Evolutionary conservation across 1,140 invertebrate species (phyloP), one percentile per base, ranked within the genome.

Genomic region (Gonioctena quinquepunctata): DNA sequence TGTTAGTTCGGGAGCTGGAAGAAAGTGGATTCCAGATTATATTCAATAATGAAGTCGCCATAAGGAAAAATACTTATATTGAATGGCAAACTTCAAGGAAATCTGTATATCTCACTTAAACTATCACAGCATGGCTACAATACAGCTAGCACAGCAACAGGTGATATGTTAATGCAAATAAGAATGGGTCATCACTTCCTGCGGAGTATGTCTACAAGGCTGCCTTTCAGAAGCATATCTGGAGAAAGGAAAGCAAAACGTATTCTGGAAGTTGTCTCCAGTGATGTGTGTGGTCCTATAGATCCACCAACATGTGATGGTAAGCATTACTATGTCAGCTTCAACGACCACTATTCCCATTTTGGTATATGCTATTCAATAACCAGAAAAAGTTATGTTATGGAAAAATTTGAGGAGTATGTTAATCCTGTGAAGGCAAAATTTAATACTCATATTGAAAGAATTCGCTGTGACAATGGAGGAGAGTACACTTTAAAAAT

Each of bases 331-430:
- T 78, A 80, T 72, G 63, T 83, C 3, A 78, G 79, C 18, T 82
- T 83, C 50, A 71, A 79, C 27, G 83, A 84, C 75, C 79, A 83
- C 73, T 83, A 54, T 65, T 80, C 77, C 8, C 74, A 79, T 70
- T 81, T 77, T 66, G 66, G 59, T 21, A 61, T 72, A 22, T 73
- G 80, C 3, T 82, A 79, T 66, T 65, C 82, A 4, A 80, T 81
- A 19, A 70, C 73, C 68, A 52, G 60, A 19, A 79, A 80, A 68
- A 22, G 8, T 42, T 56, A 63, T 56, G 69, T 60, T 6, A 28
- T 23, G 11, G 18, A 70, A 61, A 19, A 52, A 11, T 13, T 73
- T 19, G 25, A 60, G 52, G 23, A 70, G 18, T 64, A 59, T 68
- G 49, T 64, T n/a, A n/a, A n/a, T n/a, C n/a, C n/a, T n/a, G n/a